These are phyloP conservation scores for Spialia ferax DNA, from an alignment of 2,888 invertebrate genomes.

Conservation along the genomic window DNA sequence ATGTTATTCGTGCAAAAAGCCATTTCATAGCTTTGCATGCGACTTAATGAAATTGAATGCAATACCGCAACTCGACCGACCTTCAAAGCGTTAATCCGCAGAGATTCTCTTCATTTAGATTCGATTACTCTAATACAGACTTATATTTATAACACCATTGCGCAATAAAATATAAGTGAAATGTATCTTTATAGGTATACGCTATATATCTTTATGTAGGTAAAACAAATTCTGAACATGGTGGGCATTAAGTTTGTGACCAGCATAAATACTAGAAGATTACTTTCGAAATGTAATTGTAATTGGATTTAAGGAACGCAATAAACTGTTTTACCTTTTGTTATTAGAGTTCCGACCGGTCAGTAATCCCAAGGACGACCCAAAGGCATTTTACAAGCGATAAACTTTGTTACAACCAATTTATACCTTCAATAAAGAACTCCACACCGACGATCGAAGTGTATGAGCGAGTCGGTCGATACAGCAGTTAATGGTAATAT, in stretches of 20 bases:
- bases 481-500: constrained; percentile 42
- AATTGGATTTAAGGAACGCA: constrained; percentile 37
- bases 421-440: constrained; percentile 50
- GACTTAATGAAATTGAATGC: constrained; percentile 33
- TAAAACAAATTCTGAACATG: too few relatives aligned
- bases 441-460: constrained; percentile 14
- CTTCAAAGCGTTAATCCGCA: constrained; percentile 12
- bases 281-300: constrained; percentile 23
- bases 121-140: constrained; percentile 10
- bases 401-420: constrained; percentile 52
- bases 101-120: constrained; percentile 27
- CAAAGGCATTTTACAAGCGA: constrained; percentile 49
- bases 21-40: constrained; percentile 24
- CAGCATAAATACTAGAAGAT: background rate
- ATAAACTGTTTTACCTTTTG: constrained; percentile 48
- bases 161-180: background rate
- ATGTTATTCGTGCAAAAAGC: constrained; percentile 22
- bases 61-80: constrained; percentile 17
- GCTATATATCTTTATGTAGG: too few relatives aligned
- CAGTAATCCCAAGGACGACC: constrained; percentile 46
- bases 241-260: background rate
- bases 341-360: constrained; percentile 41
- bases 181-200: too few relatives aligned
- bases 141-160: background rate
- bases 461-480: constrained; percentile 23